These are phyloP conservation scores for Archilochus colubris DNA, from an alignment of 2,113 vertebrate species.

Conservation along the genomic window DNA sequence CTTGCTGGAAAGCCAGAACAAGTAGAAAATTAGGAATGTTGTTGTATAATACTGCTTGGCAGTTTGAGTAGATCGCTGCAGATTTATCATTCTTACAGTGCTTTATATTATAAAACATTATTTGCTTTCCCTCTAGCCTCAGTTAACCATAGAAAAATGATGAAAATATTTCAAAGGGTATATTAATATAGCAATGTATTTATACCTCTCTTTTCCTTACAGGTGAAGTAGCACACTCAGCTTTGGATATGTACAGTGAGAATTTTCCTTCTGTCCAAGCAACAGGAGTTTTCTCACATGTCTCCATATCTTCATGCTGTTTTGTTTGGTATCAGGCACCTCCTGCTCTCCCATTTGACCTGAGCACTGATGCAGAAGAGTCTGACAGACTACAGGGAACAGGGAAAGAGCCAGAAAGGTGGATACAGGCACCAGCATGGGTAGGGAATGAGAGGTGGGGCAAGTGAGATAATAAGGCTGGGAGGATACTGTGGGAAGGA, in stretches of 20 bases:
- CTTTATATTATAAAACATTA: background rate
- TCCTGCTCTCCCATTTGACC: background rate
- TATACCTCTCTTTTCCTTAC: background rate
- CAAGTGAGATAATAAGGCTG: background rate
- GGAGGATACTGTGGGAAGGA: background rate
- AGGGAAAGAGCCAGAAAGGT: background rate
- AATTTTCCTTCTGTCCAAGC: background rate
- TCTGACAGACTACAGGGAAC: rapidly evolving
- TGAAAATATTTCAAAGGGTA: background rate
- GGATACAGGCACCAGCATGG: too few relatives aligned
- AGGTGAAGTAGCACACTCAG: background rate
- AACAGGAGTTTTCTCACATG: background rate
- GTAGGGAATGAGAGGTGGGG: background rate
- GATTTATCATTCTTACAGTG: background rate
- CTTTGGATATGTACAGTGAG: background rate
- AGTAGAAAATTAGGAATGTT: background rate
- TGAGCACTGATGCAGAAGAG: background rate
- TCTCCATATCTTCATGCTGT: background rate
- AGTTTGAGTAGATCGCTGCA: background rate
- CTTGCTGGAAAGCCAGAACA: background rate
- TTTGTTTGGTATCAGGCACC: background rate
- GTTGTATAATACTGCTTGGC: background rate
- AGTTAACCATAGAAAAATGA: background rate
- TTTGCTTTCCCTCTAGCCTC: background rate
- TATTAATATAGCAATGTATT: background rate